Evolutionary conservation across 2,797 vertebrate genomes (phyloP), one percentile per base, ranked within the genome.

Genomic region (Pseudomugil gertrudae): DNA sequence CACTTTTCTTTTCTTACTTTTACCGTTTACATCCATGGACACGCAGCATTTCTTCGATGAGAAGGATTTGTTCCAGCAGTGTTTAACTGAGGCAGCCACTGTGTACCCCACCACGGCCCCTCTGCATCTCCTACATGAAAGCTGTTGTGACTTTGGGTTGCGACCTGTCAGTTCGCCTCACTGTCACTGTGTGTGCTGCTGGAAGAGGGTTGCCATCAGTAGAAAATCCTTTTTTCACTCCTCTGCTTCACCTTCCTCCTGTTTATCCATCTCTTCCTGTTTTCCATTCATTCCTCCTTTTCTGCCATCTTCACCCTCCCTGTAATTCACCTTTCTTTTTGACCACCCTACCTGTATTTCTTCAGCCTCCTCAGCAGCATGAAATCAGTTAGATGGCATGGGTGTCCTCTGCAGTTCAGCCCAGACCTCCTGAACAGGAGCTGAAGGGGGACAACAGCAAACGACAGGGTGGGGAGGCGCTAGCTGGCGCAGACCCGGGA

Each of bases 91-190:
- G 72, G 68, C 76, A 77, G 72, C 81, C 74, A n/a, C 65, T n/a
- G 58, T 38, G 32, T 54, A 32, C 61, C 61, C 83, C 9, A 9
- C 66, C 52, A 29, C 50, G 27, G 72, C 70, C 84, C 38, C 62
- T 78, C 72, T 81, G 74, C 63, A 74, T 87, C 83, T 87, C 81
- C 70, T 80, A 73, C 59, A 71, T 83, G 81, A 61, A 84, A 84
- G 86, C 68, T 3, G 80, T 84, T 81, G 71, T 91, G 86, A 90
- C 91, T 92, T 64, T 86, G 90, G 87, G 86, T 88, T 76, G 74
- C 52, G 15, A 89, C 81, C 79, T 94, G 93, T 94, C 92, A 52
- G 72, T 63, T 92, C 32, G 66, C 65, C 62, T 94, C 83, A 93
- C 74, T 57, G 80, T 94, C 91, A 92, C 60, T 76, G 66, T 79